A percentile compares a stretch with the other conserved stretches of the same genome.
Evolutionary conservation across 53 echinoderm and acorn worm species (phyloP).

Genomic region (Arbacia lixula): DNA sequence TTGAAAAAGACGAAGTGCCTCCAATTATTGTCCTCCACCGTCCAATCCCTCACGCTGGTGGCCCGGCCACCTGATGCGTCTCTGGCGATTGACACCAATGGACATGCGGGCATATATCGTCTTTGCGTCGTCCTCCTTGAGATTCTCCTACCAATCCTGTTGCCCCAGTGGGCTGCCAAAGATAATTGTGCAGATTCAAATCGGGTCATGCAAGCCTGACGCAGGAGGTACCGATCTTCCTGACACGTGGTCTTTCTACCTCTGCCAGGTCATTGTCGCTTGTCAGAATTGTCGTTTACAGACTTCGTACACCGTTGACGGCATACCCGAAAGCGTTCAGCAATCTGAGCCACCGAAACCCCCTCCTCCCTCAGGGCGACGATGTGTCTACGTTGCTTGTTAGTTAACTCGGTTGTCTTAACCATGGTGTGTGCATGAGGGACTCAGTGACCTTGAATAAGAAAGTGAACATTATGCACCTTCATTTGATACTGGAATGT

Average conservation of each 20-base stretch:
- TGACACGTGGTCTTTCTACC: slow-evolving; percentile 7
- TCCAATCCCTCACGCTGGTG: not conserved
- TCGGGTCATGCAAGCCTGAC: slow-evolving; percentile 17
- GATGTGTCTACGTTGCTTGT: slow-evolving; percentile 4
- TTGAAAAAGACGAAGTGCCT: slow-evolving; percentile 21
- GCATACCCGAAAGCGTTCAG: slow-evolving; percentile 22
- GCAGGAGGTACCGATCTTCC: slow-evolving; percentile 26
- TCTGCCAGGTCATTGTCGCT: slow-evolving; percentile 31
- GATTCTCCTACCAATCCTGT: slow-evolving; percentile 7
- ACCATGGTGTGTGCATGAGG: slow-evolving; percentile 25
- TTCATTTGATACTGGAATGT: slow-evolving; percentile 24
- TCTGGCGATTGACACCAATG: not conserved
- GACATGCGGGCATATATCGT: slow-evolving; percentile 17
- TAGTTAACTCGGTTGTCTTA: not conserved
- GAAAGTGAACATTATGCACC: slow-evolving; percentile 15
- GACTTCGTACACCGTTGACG: slow-evolving; percentile 26
- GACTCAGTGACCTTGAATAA: not conserved
- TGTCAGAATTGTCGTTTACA: slow-evolving; percentile 39
- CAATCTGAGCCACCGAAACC: slow-evolving; percentile 40
- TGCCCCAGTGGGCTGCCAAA: slow-evolving; percentile 14
- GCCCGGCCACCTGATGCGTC: not conserved
- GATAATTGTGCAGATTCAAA: slow-evolving; percentile 8
- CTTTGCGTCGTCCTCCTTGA: slow-evolving; percentile 13
- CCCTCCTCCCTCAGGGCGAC: slow-evolving; percentile 6
- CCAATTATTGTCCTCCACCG: slow-evolving; percentile 23